Evolutionary conservation across 2,888 invertebrate genomes (phyloP), one percentile per base, ranked within the genome.

Genomic region (Globia sparganii): DNA sequence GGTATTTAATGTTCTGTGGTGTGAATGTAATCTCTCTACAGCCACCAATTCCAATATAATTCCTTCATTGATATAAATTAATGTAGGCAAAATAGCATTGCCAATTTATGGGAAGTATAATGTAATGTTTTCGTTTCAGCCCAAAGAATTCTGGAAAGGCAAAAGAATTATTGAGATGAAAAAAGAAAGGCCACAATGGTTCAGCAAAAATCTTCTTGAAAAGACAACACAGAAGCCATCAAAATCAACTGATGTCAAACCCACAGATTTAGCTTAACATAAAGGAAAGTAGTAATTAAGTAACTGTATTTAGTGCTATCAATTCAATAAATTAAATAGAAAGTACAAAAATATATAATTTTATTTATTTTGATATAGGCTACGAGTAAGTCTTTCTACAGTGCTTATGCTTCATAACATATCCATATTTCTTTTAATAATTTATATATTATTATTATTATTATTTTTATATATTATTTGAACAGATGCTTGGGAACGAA

Each of bases 101-200:
- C 34, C 6, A 34, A n/a, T n/a, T n/a, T 53, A 34, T 11, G n/a
- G 18, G 15, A 53, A 18, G 5, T 53, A 68, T n/a, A 56, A 37
- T n/a, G 11, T 49, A n/a, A 43, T 53, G n/a, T 73, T 71, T 49
- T 13, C 0, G 40, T 95, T 93, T 46, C 93, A 97, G 95, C 96
- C 97, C 1, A 94, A 96, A 46, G 97, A 98, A 88, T 97, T 96
- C 84, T 97, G 97, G 93, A 95, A 97, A 88, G 97, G 97, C 1
- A 99, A 98, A 94, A 97, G 98, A 87, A 97, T 99, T 82, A 97
- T 99, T 28, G 99, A 99, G 96, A 97, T 99, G 97, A 97, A 98
- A 67, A 99, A 98, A 92, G 97, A 98, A 76, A 97, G 99, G 82
- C 99, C 99, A 8, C 94, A 97, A 61, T 99, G 99, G 99, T 99